These are phyloP conservation scores for Stomorhina lunata DNA, from an alignment of 2,888 invertebrate species.

Conservation along the genomic window DNA sequence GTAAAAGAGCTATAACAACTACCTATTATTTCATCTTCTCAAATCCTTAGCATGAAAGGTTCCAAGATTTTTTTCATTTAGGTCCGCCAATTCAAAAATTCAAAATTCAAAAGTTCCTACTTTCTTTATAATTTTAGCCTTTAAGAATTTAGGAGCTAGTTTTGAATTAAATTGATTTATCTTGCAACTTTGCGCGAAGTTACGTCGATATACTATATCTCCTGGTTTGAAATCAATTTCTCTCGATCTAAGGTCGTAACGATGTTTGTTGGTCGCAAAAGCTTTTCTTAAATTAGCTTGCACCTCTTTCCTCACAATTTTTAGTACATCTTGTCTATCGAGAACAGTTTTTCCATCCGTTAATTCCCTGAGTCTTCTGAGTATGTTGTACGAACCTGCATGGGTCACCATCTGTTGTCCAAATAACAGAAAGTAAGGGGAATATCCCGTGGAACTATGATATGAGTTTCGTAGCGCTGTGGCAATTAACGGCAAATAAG, in stretches of 20 bases:
- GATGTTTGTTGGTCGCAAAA: neutral
- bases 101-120: neutral
- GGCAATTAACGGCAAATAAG: neutral
- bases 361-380: neutral
- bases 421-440: neutral
- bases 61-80: neutral
- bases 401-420: conserved; percentile 17
- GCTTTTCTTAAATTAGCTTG: neutral
- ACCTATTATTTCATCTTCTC: neutral
- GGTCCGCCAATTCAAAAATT: neutral
- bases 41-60: neutral
- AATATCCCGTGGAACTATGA: conserved; percentile 16
- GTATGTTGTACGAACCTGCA: neutral
- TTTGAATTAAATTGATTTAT: conserved; percentile 32
- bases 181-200: conserved; percentile 24
- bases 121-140: neutral
- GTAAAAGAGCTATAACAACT: no score
- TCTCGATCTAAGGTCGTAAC: neutral
- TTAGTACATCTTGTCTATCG: neutral
- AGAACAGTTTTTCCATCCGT: neutral
- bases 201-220: conserved; percentile 32
- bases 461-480: neutral
- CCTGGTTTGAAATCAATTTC: neutral
- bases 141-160: conserved; percentile 29
- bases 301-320: neutral